Conservation (phyloP, 2,113 vertebrate species). For the Sinocyclocheilus maitianheensis region DNA sequence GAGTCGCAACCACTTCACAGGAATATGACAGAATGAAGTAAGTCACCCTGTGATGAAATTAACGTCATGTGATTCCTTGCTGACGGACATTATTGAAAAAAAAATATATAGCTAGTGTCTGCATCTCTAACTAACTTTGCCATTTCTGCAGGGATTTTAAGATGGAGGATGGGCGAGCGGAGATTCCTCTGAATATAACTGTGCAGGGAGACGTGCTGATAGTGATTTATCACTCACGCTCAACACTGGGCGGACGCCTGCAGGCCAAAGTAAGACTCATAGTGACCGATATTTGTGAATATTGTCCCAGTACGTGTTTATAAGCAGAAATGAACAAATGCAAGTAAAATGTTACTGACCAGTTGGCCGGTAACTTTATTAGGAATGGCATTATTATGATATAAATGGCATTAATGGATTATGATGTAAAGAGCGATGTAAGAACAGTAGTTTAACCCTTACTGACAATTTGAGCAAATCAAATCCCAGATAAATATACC, state of each 20-base stretch:
- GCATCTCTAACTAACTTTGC: background rate
- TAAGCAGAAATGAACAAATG: background rate
- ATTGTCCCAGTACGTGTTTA: background rate
- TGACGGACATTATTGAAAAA: background rate
- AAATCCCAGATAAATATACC: background rate
- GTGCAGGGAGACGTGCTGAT: constrained; percentile 95
- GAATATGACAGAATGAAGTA: constrained; percentile 96
- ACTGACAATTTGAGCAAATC: background rate
- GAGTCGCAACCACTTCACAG: constrained; percentile 91
- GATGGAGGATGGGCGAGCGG: constrained; percentile 88
- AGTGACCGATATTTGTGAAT: background rate
- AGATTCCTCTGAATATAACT: constrained; percentile 88
- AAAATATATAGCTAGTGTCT: background rate
- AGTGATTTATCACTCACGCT: constrained; percentile 93
- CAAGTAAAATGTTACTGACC: background rate
- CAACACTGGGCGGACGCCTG: constrained; percentile 91
- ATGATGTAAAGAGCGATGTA: background rate
- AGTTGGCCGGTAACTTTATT: background rate
- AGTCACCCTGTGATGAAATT: constrained; percentile 24
- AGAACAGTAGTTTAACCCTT: background rate
- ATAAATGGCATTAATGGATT: background rate
- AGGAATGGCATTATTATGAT: background rate
- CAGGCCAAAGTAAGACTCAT: constrained; percentile 87
- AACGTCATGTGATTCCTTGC: background rate
- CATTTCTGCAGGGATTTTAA: constrained; percentile 84